These are phyloP conservation scores for Melanotaenia maccullochi DNA, from an alignment of 2,797 vertebrate genomes.

Conservation along the genomic window DNA sequence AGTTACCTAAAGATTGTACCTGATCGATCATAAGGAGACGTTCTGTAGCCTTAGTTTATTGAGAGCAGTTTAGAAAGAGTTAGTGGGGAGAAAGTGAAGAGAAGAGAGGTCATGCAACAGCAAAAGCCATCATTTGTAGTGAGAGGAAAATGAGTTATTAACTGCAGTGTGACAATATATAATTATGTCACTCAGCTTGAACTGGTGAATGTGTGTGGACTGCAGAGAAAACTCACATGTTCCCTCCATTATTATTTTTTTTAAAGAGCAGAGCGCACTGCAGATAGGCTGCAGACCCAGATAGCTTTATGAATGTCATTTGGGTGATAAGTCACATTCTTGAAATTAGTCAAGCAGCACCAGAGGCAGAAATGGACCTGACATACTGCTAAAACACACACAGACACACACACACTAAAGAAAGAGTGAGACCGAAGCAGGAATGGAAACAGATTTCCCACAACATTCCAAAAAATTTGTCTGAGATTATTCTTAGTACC, in stretches of 20 bases:
- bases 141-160: slow-evolving; percentile 46
- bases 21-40: slow-evolving; percentile 90
- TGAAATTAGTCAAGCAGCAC: slow-evolving; percentile 68
- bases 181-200: slow-evolving; percentile 49
- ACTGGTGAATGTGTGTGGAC: slow-evolving; percentile 41
- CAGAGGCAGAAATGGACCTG: slow-evolving; percentile 44
- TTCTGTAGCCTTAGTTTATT: slow-evolving; percentile 88
- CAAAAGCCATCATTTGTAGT: slow-evolving; percentile 42
- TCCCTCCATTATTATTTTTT: slow-evolving; percentile 12
- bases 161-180: slow-evolving; percentile 37
- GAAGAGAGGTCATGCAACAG: slow-evolving; percentile 66
- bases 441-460: slow-evolving; percentile 50
- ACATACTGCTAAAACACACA: slow-evolving; percentile 9
- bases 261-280: slow-evolving; percentile 36
- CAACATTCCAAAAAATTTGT: slow-evolving; percentile 59
- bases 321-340: slow-evolving; percentile 72
- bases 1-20: slow-evolving; percentile 91
- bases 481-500: slow-evolving; percentile 48
- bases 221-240: slow-evolving; percentile 35
- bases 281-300: slow-evolving; percentile 58
- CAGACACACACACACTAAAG: slow-evolving; percentile 13
- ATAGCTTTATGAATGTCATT: slow-evolving; percentile 64
- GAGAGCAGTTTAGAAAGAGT: slow-evolving; percentile 81
- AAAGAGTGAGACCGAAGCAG: slow-evolving; percentile 36
- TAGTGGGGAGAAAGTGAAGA: slow-evolving; percentile 70